Evolutionary conservation across 2,797 vertebrate species (phyloP).

Genomic region (Silurus lanzhouensis): DNA sequence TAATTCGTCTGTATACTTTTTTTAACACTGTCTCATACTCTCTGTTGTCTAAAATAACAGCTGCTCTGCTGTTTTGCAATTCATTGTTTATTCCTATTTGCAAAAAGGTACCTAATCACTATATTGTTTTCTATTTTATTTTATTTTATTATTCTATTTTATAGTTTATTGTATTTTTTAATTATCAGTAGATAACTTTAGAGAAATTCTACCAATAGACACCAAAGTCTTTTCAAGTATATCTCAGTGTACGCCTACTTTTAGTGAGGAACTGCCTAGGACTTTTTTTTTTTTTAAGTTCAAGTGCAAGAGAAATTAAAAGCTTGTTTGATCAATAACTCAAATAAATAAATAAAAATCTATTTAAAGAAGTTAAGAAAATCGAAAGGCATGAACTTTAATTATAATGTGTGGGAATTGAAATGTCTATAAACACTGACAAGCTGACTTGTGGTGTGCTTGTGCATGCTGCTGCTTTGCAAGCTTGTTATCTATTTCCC

Average conservation of each 20-base stretch:
- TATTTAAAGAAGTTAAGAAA: background rate
- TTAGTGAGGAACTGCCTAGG: background rate
- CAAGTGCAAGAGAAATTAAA: background rate
- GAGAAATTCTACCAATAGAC: background rate
- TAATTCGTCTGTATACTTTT: slow-evolving; percentile 3
- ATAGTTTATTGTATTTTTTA: too few species aligned
- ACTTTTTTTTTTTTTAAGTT: background rate
- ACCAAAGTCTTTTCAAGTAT: background rate
- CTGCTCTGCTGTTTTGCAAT: slow-evolving; percentile 9
- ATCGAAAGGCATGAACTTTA: background rate
- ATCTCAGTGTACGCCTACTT: background rate
- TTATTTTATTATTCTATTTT: too few species aligned
- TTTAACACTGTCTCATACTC: slow-evolving; percentile 18
- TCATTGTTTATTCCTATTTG: background rate
- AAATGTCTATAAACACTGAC: slow-evolving; percentile 35
- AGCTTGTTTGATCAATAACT: background rate
- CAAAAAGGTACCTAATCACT: background rate
- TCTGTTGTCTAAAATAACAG: slow-evolving; percentile 29
- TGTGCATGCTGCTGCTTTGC: slow-evolving; percentile 49
- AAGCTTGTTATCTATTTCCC: slow-evolving; percentile 51
- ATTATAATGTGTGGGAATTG: slow-evolving; percentile 10
- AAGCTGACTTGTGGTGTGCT: slow-evolving; percentile 30
- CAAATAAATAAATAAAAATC: background rate
- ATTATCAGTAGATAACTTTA: background rate
- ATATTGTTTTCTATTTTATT: too few species aligned